A percentile compares a stretch with the other conserved stretches of the same genome.
These are phyloP conservation scores for Enteromius trimaculatus DNA, from an alignment of 2,797 vertebrate genomes.

Conservation along the genomic window DNA sequence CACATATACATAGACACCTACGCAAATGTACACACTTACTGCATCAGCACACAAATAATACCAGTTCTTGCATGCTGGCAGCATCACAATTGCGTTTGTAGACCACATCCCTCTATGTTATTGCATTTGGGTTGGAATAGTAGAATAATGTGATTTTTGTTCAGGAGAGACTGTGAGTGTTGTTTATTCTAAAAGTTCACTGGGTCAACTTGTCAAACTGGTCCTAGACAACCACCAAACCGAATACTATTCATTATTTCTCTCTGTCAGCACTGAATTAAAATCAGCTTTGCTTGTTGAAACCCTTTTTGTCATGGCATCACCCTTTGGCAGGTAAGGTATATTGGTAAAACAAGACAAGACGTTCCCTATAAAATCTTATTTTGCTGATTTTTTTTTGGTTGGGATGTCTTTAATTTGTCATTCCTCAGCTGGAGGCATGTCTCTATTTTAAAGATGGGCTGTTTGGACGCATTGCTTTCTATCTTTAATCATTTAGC, in stretches of 20 bases:
- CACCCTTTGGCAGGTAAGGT: neutral
- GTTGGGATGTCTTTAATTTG: slow-evolving; percentile 6
- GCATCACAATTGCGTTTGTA: slow-evolving; percentile 15
- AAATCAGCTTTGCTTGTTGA: slow-evolving; percentile 28
- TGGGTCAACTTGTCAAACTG: slow-evolving; percentile 37
- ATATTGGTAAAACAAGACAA: slow-evolving; percentile 19
- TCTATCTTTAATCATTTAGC: slow-evolving; percentile 30
- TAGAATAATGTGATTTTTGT: slow-evolving; percentile 39
- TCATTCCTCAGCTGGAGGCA: neutral
- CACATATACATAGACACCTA: slow-evolving; percentile 46
- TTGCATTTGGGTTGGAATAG: slow-evolving; percentile 34
- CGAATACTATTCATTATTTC: slow-evolving; percentile 20
- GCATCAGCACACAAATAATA: slow-evolving; percentile 14
- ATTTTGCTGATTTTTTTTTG: slow-evolving; percentile 7
- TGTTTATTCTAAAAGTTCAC: slow-evolving; percentile 38
- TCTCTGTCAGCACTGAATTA: slow-evolving; percentile 20
- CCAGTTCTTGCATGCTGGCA: neutral
- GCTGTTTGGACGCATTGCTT: slow-evolving; percentile 26
- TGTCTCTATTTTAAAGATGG: slow-evolving; percentile 21
- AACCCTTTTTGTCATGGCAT: neutral
- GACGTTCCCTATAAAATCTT: neutral
- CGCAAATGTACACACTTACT: slow-evolving; percentile 30
- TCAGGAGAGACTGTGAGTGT: slow-evolving; percentile 16
- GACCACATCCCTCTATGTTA: slow-evolving; percentile 40
- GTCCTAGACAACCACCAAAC: slow-evolving; percentile 13